These are phyloP conservation scores for Colius striatus DNA, from an alignment of 2,113 vertebrate species.

Conservation along the genomic window DNA sequence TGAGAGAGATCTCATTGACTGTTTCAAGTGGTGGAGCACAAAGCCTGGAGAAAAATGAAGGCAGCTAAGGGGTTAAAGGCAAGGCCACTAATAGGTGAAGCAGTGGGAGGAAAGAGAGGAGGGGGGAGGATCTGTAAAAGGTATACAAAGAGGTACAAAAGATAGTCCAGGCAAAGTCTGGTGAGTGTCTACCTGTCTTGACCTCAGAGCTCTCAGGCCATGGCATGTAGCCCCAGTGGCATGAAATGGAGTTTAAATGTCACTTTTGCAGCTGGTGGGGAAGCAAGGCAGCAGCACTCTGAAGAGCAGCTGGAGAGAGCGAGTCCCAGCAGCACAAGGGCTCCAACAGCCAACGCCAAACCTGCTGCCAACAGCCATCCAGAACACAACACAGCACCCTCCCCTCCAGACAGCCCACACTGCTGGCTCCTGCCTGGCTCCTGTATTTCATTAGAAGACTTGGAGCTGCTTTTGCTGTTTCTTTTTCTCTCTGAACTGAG, in stretches of 20 bases:
- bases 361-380: not conserved
- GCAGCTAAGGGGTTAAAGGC: not conserved
- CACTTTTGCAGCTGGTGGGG: not conserved
- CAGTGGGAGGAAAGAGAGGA: not conserved
- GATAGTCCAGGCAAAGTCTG: not conserved
- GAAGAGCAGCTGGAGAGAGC: not conserved
- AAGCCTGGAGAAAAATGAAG: not conserved
- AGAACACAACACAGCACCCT: not conserved
- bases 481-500: not conserved
- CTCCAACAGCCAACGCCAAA: not conserved
- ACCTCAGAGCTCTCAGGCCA: not conserved
- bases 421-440: not conserved
- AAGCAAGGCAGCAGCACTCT: not conserved
- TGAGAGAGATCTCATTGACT: not conserved
- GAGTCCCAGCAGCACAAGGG: not conserved
- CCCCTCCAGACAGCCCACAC: not conserved
- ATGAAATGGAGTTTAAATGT: not conserved
- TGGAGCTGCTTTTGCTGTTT: not conserved
- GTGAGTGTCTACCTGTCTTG: not conserved
- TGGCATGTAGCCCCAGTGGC: rapidly evolving
- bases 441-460: not conserved
- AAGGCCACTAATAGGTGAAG: not conserved
- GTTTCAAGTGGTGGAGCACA: not conserved
- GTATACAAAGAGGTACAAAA: not conserved
- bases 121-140: not conserved